Base-by-base conservation (phyloP, 92 coral and sea anemone species). In the Umimayanthus kanabou region DNA sequence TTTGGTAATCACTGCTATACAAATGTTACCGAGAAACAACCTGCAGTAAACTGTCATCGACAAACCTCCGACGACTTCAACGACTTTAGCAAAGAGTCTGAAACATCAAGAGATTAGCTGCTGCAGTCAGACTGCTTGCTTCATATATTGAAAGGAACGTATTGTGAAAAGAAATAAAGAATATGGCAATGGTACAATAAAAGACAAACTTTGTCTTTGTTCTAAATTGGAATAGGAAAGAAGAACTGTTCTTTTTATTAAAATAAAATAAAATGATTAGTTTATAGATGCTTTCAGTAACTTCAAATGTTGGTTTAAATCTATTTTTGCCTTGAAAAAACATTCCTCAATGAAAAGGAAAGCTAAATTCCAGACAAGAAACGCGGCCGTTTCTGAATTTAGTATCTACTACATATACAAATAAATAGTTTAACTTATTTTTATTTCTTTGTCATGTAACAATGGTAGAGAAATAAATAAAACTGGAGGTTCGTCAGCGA, bases 1-100 rank as follows among this genome's bases (percentile, higher is more conserved):
- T 11, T 75, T 75, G 45, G 37, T 75, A 75, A 75, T 39, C 79
- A 39, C 79, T 39, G 45, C 45, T 75, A 16, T 75, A 75, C 79
- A 75, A 75, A 33, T 75, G 50, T 39, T 5, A 61, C n/a, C 7
- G 25, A 39, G 49, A 75, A 75, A 37, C 42, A 37, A 75, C n/a
- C 39, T 75, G 39, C 77, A 30, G 33, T 29, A 28, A 13, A 30
- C 9, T 14, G 77, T 73, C 8, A 39, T 30, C 6, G 77, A 73
- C 39, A 73, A 73, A 73, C 14, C 77, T 29, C 37, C 37, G 37
- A 33, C 37, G 37, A 33, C 37, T 33, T 33, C 37, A 33, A 0
- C 39, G 39, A 18, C 2, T 15, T 53, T 0, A 53, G 58, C 11
- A 11, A 47, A 47, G 50, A 47, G 10, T 47, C 50, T 47, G 50